Conservation (phyloP, 2,888 invertebrate species). For the Cerastis leucographa region DNA sequence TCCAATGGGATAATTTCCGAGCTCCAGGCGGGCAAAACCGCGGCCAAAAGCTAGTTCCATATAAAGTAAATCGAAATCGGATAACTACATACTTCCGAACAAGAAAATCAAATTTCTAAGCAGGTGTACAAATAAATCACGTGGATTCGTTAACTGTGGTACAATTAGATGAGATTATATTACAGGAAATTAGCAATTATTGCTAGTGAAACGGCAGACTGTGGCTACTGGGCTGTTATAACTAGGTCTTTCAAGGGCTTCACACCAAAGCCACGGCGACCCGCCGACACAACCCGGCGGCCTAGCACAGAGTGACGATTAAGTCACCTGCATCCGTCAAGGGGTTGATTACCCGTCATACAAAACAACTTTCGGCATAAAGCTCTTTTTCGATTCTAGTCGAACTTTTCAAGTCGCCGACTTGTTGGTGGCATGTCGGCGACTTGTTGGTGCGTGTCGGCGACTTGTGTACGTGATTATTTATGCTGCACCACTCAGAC, state of each 20-base stretch:
- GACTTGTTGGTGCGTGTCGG: not conserved
- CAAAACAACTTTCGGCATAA: not conserved
- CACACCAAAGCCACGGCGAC: not conserved
- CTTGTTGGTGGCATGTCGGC: not conserved
- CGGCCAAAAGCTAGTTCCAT: not conserved
- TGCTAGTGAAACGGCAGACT: constrained; percentile 69
- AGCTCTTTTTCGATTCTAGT: not conserved
- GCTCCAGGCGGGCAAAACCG: not conserved
- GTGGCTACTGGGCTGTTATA: constrained; percentile 68
- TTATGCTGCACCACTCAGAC: not conserved
- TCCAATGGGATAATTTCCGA: not conserved
- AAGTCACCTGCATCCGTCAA: not conserved
- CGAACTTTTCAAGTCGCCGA: not conserved
- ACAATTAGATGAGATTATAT: constrained; percentile 72
- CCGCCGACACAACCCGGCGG: not conserved
- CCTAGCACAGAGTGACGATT: not conserved
- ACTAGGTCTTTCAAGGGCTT: constrained; percentile 52
- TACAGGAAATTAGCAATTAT: constrained; percentile 75
- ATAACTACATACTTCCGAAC: constrained; percentile 33
- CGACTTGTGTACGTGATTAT: not conserved
- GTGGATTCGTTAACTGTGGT: constrained; percentile 45
- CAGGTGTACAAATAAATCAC: constrained; percentile 58
- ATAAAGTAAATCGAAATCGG: constrained; percentile 28
- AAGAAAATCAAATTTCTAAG: constrained; percentile 52
- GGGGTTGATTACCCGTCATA: not conserved